Conservation (phyloP, 2,797 vertebrate species). For the Octomys mimax region DNA sequence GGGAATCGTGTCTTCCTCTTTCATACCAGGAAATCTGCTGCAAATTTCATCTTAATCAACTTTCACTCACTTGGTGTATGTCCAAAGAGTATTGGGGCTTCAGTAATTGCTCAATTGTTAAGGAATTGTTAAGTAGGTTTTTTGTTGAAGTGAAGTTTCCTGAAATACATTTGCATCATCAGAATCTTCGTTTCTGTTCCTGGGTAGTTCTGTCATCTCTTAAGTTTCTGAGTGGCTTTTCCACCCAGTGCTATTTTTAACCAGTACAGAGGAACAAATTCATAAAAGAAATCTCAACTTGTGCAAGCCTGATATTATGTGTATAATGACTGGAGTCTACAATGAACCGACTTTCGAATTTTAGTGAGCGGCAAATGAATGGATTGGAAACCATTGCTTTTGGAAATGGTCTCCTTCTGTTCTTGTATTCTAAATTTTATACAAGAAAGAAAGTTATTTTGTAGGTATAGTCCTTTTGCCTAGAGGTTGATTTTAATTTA, state of each 20-base stretch:
- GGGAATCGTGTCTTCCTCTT: not conserved
- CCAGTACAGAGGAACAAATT: constrained; percentile 81
- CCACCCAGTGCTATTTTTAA: constrained; percentile 76
- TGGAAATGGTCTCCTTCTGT: constrained; percentile 83
- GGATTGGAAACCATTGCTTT: constrained; percentile 85
- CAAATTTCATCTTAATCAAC: constrained; percentile 61
- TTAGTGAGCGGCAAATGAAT: constrained; percentile 88
- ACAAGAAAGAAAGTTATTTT: constrained; percentile 74
- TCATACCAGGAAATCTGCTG: constrained; percentile 50
- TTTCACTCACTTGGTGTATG: constrained; percentile 52
- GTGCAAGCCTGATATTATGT: constrained; percentile 87
- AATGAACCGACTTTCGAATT: constrained; percentile 87
- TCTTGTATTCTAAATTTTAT: constrained; percentile 81
- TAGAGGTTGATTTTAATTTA: constrained; percentile 80
- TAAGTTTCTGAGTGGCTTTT: constrained; percentile 79
- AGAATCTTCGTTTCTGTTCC: constrained; percentile 65
- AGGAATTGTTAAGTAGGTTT: constrained; percentile 68
- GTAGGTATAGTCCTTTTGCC: constrained; percentile 75
- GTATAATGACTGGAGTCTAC: constrained; percentile 85
- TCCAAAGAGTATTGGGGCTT: constrained; percentile 57
- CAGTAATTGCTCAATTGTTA: constrained; percentile 64
- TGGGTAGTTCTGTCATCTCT: constrained; percentile 61
- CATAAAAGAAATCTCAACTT: constrained; percentile 88
- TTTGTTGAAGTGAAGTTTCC: constrained; percentile 62
- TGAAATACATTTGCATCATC: constrained; percentile 70